phyloP scores from a whole-genome alignment of 2,797 vertebrate species.

The Platyrinchus mystaceus region DNA sequence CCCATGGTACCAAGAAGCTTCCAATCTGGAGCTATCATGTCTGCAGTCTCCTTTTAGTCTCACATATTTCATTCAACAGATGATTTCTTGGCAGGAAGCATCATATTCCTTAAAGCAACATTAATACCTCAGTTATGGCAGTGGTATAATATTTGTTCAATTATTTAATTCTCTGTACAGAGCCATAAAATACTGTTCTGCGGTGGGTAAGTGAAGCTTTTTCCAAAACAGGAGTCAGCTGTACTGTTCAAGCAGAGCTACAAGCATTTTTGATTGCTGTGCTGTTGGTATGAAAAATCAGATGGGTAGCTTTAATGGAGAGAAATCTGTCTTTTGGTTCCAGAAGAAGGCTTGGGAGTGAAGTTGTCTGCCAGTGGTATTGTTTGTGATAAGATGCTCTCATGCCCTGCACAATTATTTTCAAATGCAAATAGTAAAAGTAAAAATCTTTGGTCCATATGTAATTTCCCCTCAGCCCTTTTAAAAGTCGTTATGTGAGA shows the following conservation, averaged over 20 bases:
- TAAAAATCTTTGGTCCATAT: not conserved
- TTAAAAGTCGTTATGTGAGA: not conserved
- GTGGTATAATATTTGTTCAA: not conserved
- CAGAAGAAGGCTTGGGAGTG: not conserved
- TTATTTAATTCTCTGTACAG: constrained; percentile 12
- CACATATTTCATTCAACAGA: constrained; percentile 40
- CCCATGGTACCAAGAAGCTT: not conserved
- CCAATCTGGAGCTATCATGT: constrained; percentile 25
- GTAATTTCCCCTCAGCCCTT: not conserved
- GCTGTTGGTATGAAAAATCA: not conserved
- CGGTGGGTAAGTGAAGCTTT: not conserved
- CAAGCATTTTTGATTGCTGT: not conserved
- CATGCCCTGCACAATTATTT: not conserved
- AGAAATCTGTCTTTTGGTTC: not conserved
- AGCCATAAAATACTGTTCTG: not conserved
- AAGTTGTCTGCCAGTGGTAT: not conserved
- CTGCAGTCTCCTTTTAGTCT: constrained; percentile 3
- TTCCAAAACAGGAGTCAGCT: not conserved
- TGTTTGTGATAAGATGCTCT: not conserved
- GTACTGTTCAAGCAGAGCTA: not conserved
- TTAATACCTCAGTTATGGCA: constrained; percentile 9
- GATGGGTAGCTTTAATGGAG: not conserved
- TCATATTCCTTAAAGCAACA: not conserved
- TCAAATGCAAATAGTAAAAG: not conserved
- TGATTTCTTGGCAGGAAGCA: constrained; percentile 29